phyloP scores from a whole-genome alignment of 2,888 invertebrate genomes.

The Dolomedes plantarius region DNA sequence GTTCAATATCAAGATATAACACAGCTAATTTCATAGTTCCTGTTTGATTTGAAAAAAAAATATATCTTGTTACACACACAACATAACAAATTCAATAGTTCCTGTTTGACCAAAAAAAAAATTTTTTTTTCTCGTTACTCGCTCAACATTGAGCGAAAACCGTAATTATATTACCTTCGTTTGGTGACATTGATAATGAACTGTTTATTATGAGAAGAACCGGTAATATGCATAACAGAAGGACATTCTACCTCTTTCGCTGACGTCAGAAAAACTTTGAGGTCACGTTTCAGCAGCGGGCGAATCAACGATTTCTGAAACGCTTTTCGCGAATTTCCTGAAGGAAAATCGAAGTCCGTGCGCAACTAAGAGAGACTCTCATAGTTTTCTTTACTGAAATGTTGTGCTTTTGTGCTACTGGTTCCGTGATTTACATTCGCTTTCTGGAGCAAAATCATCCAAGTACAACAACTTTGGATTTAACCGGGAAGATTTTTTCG shows the following conservation, averaged over 20 bases:
- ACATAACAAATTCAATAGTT: no score
- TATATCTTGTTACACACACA: no score
- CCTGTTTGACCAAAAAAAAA: no score
- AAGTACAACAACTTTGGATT: neutral
- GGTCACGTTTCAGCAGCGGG: neutral
- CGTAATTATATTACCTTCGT: neutral
- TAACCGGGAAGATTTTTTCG: no score
- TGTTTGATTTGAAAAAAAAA: no score
- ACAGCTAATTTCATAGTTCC: no score
- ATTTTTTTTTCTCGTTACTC: no score
- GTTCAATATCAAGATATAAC: no score
- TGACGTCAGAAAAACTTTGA: constrained; percentile 4
- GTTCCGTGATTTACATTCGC: neutral
- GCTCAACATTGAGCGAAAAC: no score
- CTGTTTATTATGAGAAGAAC: neutral
- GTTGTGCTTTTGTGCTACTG: neutral
- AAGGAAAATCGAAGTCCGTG: neutral
- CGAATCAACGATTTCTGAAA: neutral
- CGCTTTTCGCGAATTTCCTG: neutral
- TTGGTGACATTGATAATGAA: neutral
- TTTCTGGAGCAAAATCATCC: neutral
- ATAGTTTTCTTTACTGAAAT: neutral
- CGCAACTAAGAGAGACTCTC: neutral
- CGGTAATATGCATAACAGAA: neutral
- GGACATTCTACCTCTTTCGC: neutral